phyloP scores from a whole-genome alignment of 2,797 vertebrate genomes.

The Acipenser transmontanus region DNA sequence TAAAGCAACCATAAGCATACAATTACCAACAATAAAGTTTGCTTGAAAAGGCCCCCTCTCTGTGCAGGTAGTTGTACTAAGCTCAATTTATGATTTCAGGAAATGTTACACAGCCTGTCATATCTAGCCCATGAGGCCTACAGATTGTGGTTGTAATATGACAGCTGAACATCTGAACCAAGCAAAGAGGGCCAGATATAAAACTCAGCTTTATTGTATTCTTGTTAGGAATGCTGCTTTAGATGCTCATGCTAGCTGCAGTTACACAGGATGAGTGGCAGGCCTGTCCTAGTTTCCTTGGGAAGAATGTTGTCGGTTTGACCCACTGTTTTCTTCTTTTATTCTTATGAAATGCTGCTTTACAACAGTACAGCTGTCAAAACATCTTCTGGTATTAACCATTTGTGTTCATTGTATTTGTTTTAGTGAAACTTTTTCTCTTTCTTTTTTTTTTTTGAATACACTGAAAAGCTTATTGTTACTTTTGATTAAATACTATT shows the following conservation, averaged over 20 bases:
- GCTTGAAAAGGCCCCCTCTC: too few relatives aligned
- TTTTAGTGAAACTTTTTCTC: too few relatives aligned
- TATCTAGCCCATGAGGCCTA: conserved; percentile 29
- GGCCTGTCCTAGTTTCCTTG: conserved; percentile 23
- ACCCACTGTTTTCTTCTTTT: conserved; percentile 14
- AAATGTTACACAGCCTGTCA: conserved; percentile 44
- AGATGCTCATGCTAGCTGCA: conserved; percentile 5
- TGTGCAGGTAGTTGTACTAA: conserved; percentile 11
- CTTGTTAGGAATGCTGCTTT: conserved; percentile 15
- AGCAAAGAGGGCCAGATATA: conserved; percentile 31
- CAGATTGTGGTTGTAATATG: conserved; percentile 44
- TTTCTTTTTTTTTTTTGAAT: too few relatives aligned
- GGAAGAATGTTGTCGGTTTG: conserved; percentile 26
- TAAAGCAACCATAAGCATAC: too few relatives aligned
- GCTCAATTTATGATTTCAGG: conserved; percentile 20
- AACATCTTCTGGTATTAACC: too few relatives aligned
- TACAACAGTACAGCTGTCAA: too few relatives aligned
- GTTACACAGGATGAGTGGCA: conserved; percentile 25
- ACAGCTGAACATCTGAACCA: conserved; percentile 41
- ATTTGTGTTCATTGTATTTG: too few relatives aligned
- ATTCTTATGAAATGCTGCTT: too few relatives aligned
- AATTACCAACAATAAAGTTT: too few relatives aligned
- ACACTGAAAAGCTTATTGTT: too few relatives aligned
- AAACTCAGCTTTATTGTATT: conserved; percentile 32
- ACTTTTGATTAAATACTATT: too few relatives aligned